phyloP scores from a whole-genome alignment of 2,113 vertebrate genomes.

The Thinocorus orbignyianus region DNA sequence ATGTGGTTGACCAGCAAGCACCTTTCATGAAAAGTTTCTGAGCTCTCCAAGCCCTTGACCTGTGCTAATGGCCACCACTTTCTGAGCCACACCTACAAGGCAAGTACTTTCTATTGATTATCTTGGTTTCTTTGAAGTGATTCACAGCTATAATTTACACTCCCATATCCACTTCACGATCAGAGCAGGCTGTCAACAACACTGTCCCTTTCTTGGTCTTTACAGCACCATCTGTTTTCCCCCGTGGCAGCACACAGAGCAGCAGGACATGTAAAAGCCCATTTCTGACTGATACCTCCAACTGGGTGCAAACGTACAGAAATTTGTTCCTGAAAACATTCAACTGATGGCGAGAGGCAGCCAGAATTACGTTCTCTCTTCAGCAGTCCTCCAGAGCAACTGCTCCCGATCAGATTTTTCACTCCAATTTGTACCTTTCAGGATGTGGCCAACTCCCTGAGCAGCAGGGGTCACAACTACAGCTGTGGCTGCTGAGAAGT shows the following conservation, averaged over 20 bases:
- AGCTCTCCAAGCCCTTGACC: background rate
- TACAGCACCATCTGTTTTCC: rapidly evolving
- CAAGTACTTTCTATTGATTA: background rate
- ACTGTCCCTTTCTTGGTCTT: background rate
- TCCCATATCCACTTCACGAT: background rate
- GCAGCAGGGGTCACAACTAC: background rate
- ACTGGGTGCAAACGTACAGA: background rate
- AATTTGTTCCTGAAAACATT: background rate
- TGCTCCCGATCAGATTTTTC: background rate
- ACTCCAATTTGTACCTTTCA: background rate
- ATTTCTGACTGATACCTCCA: background rate
- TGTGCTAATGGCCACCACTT: background rate
- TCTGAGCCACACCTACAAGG: background rate
- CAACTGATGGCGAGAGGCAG: background rate
- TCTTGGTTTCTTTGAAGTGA: background rate
- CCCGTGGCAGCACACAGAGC: background rate
- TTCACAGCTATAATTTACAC: background rate
- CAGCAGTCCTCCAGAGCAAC: background rate
- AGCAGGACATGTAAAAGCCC: background rate
- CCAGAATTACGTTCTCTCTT: background rate
- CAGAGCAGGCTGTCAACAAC: background rate
- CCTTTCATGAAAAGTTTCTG: rapidly evolving
- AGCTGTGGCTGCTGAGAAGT: background rate
- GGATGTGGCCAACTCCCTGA: background rate
- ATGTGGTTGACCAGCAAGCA: rapidly evolving